These are phyloP conservation scores for Rhynchotus rufescens DNA, from an alignment of 2,797 vertebrate species.

Conservation along the genomic window DNA sequence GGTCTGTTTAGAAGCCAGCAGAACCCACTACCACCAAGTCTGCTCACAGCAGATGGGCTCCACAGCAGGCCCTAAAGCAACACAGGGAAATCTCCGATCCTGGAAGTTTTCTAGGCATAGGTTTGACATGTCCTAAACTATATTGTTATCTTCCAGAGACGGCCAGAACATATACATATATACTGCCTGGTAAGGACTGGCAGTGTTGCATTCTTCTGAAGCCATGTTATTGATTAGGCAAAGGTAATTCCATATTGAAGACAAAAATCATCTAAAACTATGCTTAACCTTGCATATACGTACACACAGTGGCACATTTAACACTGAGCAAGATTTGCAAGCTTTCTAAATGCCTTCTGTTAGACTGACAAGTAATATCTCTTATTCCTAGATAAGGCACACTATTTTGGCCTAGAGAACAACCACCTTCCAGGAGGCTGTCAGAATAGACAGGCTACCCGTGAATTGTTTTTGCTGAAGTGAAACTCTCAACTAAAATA, in stretches of 20 bases:
- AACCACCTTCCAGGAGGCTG: not conserved
- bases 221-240: not conserved
- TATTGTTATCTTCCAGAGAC: not conserved
- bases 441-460: not conserved
- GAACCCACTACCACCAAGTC: not conserved
- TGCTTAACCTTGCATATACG: not conserved
- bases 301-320: not conserved
- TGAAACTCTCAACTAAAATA: not conserved
- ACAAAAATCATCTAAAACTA: not conserved
- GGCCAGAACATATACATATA: not conserved
- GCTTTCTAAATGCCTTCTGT: not conserved
- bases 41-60: not conserved
- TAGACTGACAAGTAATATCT: not conserved
- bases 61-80: not conserved
- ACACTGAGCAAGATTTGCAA: not conserved
- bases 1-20: not conserved
- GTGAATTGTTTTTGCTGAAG: not conserved
- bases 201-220: not conserved
- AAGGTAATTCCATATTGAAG: not conserved
- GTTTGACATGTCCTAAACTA: not conserved
- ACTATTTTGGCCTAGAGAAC: not conserved
- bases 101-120: not conserved
- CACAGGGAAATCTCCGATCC: fast-evolving
- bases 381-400: not conserved
- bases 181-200: not conserved